Conservation (phyloP, 2,888 invertebrate species). For the Phortica magna region DNA sequence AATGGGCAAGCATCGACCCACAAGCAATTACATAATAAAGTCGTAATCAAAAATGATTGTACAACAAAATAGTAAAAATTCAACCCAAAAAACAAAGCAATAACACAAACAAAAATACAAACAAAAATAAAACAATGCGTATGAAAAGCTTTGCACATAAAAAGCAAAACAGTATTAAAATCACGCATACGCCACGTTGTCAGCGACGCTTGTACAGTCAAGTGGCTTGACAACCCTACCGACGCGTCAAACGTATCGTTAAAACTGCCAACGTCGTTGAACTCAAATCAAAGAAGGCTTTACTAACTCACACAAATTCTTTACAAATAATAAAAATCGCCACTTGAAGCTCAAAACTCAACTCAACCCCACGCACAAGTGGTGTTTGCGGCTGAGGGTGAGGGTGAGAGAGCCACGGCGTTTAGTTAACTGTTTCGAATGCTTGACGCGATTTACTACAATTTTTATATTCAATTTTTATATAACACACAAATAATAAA, state of each 20-base stretch:
- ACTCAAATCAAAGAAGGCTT: not conserved
- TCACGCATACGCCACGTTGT: conserved; percentile 14
- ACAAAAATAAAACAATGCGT: not conserved
- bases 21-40: conserved; percentile 28
- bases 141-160: not conserved
- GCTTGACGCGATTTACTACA: not conserved
- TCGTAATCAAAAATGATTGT: conserved; percentile 23
- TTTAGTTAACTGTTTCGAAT: conserved; percentile 19
- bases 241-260: not conserved
- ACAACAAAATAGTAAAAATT: conserved; percentile 14
- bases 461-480: conserved; percentile 20
- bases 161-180: conserved; percentile 1
- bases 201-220: not conserved
- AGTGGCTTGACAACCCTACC: not conserved
- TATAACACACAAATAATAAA: not conserved
- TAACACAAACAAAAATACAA: not conserved
- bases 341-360: conserved; percentile 17
- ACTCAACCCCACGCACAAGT: not conserved
- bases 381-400: too few relatives aligned
- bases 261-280: too few relatives aligned
- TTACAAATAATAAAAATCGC: not conserved
- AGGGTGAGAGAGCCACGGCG: not conserved
- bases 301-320: not conserved
- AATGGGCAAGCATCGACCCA: not conserved
- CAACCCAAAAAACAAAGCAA: not conserved